These are phyloP conservation scores for Panagrolaimus sp. DNA, from an alignment of 1,140 invertebrate genomes.

Conservation along the genomic window DNA sequence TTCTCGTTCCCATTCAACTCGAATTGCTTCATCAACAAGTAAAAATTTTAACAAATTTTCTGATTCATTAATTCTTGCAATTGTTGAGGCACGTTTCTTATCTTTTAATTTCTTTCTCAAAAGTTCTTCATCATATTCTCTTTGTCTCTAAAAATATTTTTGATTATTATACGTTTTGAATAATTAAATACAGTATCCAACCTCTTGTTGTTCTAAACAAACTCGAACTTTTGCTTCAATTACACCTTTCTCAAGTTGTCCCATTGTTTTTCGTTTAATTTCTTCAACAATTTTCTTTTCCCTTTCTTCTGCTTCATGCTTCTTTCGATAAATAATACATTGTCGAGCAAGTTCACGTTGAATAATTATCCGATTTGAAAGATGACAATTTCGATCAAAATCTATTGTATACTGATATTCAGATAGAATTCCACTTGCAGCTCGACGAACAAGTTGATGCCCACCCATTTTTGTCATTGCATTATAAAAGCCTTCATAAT, in stretches of 20 bases:
- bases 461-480: conserved; percentile 9
- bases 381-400: not conserved
- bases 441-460: not conserved
- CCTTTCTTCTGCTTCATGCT: not conserved
- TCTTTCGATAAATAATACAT: conserved; percentile 1
- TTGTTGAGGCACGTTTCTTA: not conserved
- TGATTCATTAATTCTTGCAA: not conserved
- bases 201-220: too few relatives aligned
- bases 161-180: too few relatives aligned
- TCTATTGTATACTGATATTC: conserved; percentile 12
- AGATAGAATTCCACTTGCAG: not conserved
- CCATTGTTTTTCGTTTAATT: not conserved
- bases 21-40: conserved; percentile 2
- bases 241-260: not conserved
- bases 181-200: too few relatives aligned
- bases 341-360: conserved; percentile 11
- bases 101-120: conserved; percentile 17
- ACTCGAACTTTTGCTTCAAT: too few relatives aligned
- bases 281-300: not conserved
- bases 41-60: conserved; percentile 3
- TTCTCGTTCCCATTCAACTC: conserved; percentile 1
- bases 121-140: conserved; percentile 5
- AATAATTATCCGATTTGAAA: conserved; percentile 8
- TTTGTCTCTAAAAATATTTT: too few relatives aligned
- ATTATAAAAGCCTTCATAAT: conserved; percentile 9